These are phyloP conservation scores for Ectemnius cavifrons DNA, from an alignment of 2,888 invertebrate species.

Conservation along the genomic window DNA sequence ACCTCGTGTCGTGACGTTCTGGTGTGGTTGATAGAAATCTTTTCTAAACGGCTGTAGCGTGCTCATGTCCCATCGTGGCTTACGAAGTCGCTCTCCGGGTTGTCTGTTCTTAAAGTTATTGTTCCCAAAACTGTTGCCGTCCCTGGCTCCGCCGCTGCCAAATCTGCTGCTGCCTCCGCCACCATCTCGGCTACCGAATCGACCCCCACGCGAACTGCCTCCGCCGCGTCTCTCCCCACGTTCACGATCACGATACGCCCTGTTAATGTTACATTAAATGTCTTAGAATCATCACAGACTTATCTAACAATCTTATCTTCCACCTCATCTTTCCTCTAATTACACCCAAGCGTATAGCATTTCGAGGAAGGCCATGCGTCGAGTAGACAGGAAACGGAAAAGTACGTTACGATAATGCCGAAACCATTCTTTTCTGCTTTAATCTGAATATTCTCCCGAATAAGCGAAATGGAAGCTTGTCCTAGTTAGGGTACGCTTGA, in stretches of 20 bases:
- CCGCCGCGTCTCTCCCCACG: constrained; percentile 71
- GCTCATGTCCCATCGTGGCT: constrained; percentile 92
- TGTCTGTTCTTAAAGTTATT: constrained; percentile 81
- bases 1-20: constrained; percentile 84
- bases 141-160: constrained; percentile 74
- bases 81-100: constrained; percentile 89
- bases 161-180: constrained; percentile 61
- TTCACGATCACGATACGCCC: constrained; percentile 75
- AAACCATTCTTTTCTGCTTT: too few relatives aligned
- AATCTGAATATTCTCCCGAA: too few relatives aligned
- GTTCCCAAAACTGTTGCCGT: constrained; percentile 73
- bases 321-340: not conserved
- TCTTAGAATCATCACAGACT: constrained; percentile 2
- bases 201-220: constrained; percentile 68
- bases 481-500: too few relatives aligned
- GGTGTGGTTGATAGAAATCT: constrained; percentile 94
- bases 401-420: too few relatives aligned
- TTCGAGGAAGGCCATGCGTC: too few relatives aligned
- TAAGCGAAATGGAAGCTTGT: too few relatives aligned
- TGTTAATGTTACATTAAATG: constrained; percentile 33
- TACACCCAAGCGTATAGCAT: too few relatives aligned
- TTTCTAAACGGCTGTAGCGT: constrained; percentile 93
- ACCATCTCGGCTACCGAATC: constrained; percentile 79
- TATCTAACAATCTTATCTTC: not conserved
- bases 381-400: too few relatives aligned